Percentiles rank a stretch among this genome's conserved stretches.
These are phyloP conservation scores for Stigmatopora argus DNA, from an alignment of 2,113 vertebrate species.

Conservation along the genomic window DNA sequence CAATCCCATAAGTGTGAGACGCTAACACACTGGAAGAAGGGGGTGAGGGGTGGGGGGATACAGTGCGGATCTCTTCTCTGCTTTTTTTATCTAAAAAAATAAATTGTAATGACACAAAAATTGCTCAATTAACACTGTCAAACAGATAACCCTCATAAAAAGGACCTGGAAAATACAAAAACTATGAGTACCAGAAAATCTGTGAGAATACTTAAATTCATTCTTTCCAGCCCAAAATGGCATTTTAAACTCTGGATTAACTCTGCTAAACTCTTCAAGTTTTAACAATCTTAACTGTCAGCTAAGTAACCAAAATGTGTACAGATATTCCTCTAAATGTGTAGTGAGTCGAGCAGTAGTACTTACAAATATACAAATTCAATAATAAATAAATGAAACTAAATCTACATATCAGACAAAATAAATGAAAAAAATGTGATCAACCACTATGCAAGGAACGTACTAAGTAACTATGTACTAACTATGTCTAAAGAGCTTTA, in stretches of 20 bases:
- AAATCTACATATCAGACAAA: too few relatives aligned
- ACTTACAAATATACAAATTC: too few relatives aligned
- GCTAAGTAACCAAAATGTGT: not conserved
- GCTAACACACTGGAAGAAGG: conserved; percentile 47
- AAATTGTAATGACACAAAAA: conserved; percentile 1
- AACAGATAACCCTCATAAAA: conserved; percentile 6
- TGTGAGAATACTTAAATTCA: too few relatives aligned
- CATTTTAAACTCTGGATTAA: not conserved
- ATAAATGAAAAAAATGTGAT: too few relatives aligned
- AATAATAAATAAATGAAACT: too few relatives aligned
- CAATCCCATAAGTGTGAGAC: conserved; percentile 56
- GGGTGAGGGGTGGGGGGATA: conserved; percentile 3
- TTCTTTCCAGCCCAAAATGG: not conserved
- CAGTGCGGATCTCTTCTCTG: conserved; percentile 36
- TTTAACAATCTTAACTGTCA: not conserved
- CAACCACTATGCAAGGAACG: too few relatives aligned
- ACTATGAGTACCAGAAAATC: not conserved
- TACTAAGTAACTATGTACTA: too few relatives aligned
- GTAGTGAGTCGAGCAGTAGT: not conserved
- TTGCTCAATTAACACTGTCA: conserved; percentile 13
- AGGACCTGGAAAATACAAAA: not conserved
- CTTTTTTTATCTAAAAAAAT: conserved; percentile 27
- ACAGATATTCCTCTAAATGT: not conserved
- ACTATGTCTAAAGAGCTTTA: too few relatives aligned
- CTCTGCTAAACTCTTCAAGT: not conserved